Base-by-base conservation (phyloP, 2,113 vertebrate genomes). In the Microtus ochrogaster region DNA sequence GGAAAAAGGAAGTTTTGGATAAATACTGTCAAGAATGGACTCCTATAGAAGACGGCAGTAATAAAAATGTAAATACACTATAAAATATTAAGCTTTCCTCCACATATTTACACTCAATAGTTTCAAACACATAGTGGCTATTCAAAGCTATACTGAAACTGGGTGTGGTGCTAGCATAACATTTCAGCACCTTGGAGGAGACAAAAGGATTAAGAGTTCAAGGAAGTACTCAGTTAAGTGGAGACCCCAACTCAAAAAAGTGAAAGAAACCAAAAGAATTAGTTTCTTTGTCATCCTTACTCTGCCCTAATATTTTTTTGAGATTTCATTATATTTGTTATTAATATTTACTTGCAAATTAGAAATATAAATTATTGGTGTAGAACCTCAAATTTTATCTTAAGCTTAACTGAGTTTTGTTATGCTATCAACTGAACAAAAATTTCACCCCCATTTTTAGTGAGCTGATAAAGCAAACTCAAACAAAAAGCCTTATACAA, bases 1-100 rank as follows among this genome's bases (percentile, higher is more conserved):
- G 26, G 6, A 87, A 84, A 78, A 94, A 88, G 19, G 9, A 94
- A 89, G 61, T 76, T 96, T 22, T 96, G 44, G 47, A 92, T 78
- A 8, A 91, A 92, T 85, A 95, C 44, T 93, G 91, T 93, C 79
- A 76, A 87, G 52, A 39, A 84, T 1, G 7, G n/a, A 55, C 63
- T 63, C 39, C 24, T 77, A 89, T 0, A 90, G 30, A 84, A 94
- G 74, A 76, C 61, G 55, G 63, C 22, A 88, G 66, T n/a, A 78
- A 21, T 68, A 52, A 73, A 16, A 94, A 92, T 49, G 30, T 72
- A 92, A 96, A 63, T 21, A 7, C 1, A 65, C 70, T 33, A 83
- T 39, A 21, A 96, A 90, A 52, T 41, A 89, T 83, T 63, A 92
- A 47, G 28, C 87, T 95, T 36, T 87, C 68, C 66, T 47, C 5